These are phyloP conservation scores for Trissolcus brochymenae DNA, from an alignment of 2,888 invertebrate genomes.

Conservation along the genomic window DNA sequence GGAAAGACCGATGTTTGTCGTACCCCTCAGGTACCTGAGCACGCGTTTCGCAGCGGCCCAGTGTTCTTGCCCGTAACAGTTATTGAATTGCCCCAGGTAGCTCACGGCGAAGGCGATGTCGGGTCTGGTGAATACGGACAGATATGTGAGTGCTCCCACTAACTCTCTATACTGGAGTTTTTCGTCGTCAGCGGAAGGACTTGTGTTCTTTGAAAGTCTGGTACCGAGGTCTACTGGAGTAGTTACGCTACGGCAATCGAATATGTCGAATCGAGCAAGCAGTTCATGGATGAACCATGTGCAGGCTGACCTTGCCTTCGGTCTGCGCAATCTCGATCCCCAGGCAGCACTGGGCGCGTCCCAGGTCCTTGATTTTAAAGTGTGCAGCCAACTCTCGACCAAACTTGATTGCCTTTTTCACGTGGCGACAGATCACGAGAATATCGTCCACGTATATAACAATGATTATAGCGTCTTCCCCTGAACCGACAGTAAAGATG, in stretches of 20 bases:
- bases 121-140: constrained; percentile 1
- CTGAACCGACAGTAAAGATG: neutral
- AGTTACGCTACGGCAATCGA: constrained; percentile 3
- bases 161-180: neutral
- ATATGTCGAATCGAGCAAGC: constrained; percentile 7
- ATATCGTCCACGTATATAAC: neutral
- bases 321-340: neutral
- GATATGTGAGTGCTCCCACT: constrained; percentile 3
- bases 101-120: constrained; percentile 7
- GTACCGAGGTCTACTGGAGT: neutral
- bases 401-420: neutral
- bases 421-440: neutral
- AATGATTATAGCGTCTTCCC: neutral
- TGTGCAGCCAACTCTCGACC: neutral
- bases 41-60: too few species aligned
- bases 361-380: neutral
- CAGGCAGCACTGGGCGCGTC: neutral
- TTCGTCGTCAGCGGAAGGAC: too few species aligned
- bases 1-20: too few species aligned
- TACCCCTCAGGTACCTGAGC: too few species aligned
- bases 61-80: neutral
- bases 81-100: constrained; percentile 5
- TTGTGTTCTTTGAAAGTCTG: neutral
- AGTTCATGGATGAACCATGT: too few species aligned
- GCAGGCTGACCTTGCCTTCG: too few species aligned